Percentiles rank a stretch among this genome's conserved stretches.
Evolutionary conservation across 2,113 vertebrate genomes (phyloP).

Genomic region (Brienomyrus longianalis): DNA sequence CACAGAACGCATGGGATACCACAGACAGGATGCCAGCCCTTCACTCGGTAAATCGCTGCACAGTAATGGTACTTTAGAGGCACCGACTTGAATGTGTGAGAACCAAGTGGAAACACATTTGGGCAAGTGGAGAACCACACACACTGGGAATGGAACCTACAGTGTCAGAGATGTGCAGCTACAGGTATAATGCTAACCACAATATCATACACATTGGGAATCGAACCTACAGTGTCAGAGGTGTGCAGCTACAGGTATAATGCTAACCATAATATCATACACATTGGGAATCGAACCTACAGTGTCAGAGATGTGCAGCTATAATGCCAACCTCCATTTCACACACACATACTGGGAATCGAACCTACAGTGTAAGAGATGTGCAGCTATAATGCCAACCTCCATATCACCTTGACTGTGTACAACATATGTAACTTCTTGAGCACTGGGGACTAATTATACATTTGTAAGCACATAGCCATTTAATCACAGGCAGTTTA

Average conservation of each 20-base stretch:
- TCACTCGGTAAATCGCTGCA: not conserved
- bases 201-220: not conserved
- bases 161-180: not conserved
- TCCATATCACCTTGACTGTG: not conserved
- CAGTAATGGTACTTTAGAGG: not conserved
- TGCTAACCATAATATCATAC: not conserved
- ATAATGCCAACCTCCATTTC: no score
- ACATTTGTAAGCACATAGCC: not conserved
- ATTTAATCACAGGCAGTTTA: not conserved
- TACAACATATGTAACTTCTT: not conserved
- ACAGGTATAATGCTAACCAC: not conserved
- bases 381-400: not conserved
- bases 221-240: not conserved
- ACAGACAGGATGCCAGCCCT: not conserved
- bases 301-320: not conserved
- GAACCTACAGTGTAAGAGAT: not conserved
- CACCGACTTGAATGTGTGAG: not conserved
- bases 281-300: not conserved
- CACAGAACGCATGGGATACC: not conserved
- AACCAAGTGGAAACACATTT: not conserved
- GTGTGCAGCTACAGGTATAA: not conserved
- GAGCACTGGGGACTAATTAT: not conserved
- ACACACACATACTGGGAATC: not conserved
- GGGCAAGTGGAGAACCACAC: not conserved
- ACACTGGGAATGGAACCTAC: not conserved